Base-by-base conservation (phyloP, 2,888 invertebrate genomes). In the Pterobdella sp. region DNA sequence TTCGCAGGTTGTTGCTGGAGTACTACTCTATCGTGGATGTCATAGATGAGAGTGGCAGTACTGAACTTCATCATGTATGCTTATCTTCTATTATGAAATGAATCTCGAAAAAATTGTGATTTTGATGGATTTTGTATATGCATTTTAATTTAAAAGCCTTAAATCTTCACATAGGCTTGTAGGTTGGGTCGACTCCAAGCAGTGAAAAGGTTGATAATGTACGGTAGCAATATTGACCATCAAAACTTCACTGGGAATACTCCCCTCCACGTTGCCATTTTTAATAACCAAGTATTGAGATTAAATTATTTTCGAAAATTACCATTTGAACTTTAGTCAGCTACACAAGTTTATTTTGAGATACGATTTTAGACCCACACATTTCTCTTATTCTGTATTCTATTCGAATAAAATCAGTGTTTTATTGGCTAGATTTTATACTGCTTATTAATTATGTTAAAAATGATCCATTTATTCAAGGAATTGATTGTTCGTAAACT, bases 401-500 rank as follows among this genome's bases (percentile, higher is more conserved):
- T n/a, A n/a, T n/a, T n/a, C n/a, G n/a, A n/a, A n/a, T n/a, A n/a
- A n/a, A n/a, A n/a, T n/a, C n/a, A n/a, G n/a, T n/a, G n/a, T n/a
- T n/a, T n/a, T n/a, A n/a, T n/a, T n/a, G n/a, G n/a, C n/a, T n/a
- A n/a, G n/a, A n/a, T n/a, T n/a, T n/a, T n/a, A n/a, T n/a, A n/a
- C n/a, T n/a, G n/a, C n/a, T n/a, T n/a, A n/a, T n/a, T n/a, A n/a
- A n/a, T n/a, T n/a, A n/a, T n/a, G n/a, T n/a, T n/a, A n/a, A n/a
- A n/a, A n/a, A n/a, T n/a, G n/a, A n/a, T n/a, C n/a, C n/a, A n/a
- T n/a, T n/a, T 31, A 36, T 70, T 76, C 14, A 78, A 84, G 80
- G 82, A 86, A 74, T 92, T 92, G 75, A 97, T 95, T 87, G 93
- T 94, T 74, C 87, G 95, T 78, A 92, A 95, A 83, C 88, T 98